Percentiles rank a stretch among this genome's conserved stretches.
Evolutionary conservation across 2,113 vertebrate genomes (phyloP).

Genomic region (Odocoileus virginianus): DNA sequence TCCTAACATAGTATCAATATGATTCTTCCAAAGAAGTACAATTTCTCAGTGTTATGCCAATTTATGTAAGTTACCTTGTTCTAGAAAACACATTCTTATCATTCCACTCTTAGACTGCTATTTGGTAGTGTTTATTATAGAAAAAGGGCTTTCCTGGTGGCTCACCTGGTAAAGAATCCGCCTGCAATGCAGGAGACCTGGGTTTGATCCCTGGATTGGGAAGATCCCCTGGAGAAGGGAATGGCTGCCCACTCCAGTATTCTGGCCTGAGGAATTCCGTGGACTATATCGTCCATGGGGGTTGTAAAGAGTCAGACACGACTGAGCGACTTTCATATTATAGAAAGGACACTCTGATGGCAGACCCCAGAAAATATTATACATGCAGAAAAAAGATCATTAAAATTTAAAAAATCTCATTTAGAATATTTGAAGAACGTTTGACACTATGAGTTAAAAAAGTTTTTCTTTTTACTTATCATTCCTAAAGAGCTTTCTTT

Average conservation of each 20-base stretch:
- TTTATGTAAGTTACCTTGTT: neutral
- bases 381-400: neutral
- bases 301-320: neutral
- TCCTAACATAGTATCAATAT: neutral
- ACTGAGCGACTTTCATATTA: neutral
- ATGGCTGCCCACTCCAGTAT: neutral
- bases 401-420: neutral
- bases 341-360: neutral
- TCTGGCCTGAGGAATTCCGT: neutral
- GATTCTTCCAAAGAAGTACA: neutral
- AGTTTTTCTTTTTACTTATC: neutral
- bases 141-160: neutral
- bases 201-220: neutral
- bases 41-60: neutral
- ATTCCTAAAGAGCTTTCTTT: conserved; percentile 10
- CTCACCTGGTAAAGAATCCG: neutral
- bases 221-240: neutral
- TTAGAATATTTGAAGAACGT: neutral
- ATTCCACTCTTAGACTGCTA: neutral
- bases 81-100: neutral
- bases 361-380: neutral
- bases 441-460: neutral
- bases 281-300: neutral
- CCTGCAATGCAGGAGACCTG: neutral
- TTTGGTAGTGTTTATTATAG: neutral